Evolutionary conservation across 2,888 invertebrate genomes (phyloP).

Genomic region (Synanthedon andrenaeformis): DNA sequence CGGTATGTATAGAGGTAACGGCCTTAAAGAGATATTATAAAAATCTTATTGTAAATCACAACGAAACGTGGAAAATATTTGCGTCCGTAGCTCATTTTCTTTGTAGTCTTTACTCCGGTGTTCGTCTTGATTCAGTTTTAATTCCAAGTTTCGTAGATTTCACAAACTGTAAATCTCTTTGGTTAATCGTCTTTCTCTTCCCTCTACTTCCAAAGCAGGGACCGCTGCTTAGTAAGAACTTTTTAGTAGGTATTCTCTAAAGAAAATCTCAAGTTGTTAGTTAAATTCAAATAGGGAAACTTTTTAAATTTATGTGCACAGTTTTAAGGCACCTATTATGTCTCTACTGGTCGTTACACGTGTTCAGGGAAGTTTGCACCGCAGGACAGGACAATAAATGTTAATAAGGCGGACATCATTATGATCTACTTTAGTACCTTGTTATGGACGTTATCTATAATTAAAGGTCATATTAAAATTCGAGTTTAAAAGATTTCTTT

Average conservation of each 20-base stretch:
- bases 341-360: slow-evolving; percentile 35
- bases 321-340: slow-evolving; percentile 55
- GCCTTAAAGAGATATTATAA: too few species aligned
- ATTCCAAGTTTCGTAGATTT: not conserved
- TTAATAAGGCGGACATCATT: slow-evolving; percentile 4
- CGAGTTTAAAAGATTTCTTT: too few species aligned
- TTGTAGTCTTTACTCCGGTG: too few species aligned
- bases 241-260: slow-evolving; percentile 40
- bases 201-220: not conserved
- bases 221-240: slow-evolving; percentile 36
- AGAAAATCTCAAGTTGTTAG: slow-evolving; percentile 59
- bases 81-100: too few species aligned
- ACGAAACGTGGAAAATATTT: too few species aligned
- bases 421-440: not conserved
- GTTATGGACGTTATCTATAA: not conserved
- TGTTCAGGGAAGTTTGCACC: slow-evolving; percentile 12
- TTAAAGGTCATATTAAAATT: too few species aligned
- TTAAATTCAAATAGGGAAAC: slow-evolving; percentile 66
- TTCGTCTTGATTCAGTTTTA: not conserved
- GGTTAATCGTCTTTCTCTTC: slow-evolving; percentile 1
- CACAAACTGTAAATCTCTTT: slow-evolving; percentile 1
- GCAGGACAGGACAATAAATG: slow-evolving; percentile 12
- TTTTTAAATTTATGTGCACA: slow-evolving; percentile 59
- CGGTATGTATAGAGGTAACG: too few species aligned
- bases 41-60: too few species aligned